Evolutionary conservation across 2,797 vertebrate genomes (phyloP), one percentile per base, ranked within the genome.

Genomic region (Antrozous pallidus): DNA sequence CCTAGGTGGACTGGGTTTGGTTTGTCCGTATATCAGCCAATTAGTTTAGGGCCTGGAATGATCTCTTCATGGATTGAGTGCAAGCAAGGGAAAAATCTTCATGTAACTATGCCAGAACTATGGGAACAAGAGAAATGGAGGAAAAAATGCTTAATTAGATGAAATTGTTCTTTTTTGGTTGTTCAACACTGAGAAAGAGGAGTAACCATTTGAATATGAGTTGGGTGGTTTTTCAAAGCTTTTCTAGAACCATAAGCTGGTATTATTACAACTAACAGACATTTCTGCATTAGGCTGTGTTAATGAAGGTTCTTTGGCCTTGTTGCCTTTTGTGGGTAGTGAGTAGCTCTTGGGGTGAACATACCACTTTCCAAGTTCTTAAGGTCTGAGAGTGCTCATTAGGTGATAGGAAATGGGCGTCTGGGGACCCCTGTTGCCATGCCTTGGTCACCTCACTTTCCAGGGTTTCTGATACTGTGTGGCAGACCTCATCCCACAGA

Each of bases 161-260:
- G 94, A 85, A 77, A 74, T 96, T 91, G 86, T 61, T 83, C 86
- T 96, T 91, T 65, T 94, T 94, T 80, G 88, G 51, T 94, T 51
- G 63, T 51, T 87, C 42, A 18, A 45, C 33, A 6, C 74, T 61
- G 84, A 92, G 90, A 83, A 75, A 54, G 14, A 70, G 83, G 40
- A 83, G 33, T 81, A 49, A 28, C 45, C 73, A 71, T 90, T 56
- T 89, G 90, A 88, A 58, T 86, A 84, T 65, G 94, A 91, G 80
- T 70, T 77, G 40, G 61, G 47, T 94, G 73, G 65, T 82, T 95
- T 96, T 94, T 90, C 94, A 90, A 6, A 90, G 90, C 56, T 70
- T 11, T 83, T 71, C 79, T 84, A 69, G 58, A 94, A 91, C 87
- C 36, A 8, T 31, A 31, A 49, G 84, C 74, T 95, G 81, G 67